Evolutionary conservation across 2,888 invertebrate genomes (phyloP), one percentile per base, ranked within the genome.

Genomic region (Drosophila anomalata): DNA sequence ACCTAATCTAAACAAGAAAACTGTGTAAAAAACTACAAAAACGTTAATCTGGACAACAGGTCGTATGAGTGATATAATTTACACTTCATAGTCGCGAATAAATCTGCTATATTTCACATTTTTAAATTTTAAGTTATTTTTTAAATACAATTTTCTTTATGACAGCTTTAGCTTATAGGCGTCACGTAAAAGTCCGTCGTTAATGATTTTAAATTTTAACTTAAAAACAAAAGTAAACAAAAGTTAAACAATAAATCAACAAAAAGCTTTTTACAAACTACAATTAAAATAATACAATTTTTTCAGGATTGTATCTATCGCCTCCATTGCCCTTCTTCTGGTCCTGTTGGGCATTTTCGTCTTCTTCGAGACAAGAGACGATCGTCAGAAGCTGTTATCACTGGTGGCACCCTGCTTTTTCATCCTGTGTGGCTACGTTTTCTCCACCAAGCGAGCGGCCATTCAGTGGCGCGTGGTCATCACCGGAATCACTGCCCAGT

Each of bases 401-500:
- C 89, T 96, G 9, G 81, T 93, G 4, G 97, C 97, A 0, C 92
- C 96, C 2, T 75, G 92, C 0, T 90, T 94, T 11, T 93, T 97
- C 39, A 84, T 97, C 20, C 14, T 94, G 0, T 81, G 94, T 22
- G 95, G 95, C n/a, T 94, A 93, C 85, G 41, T 94, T 6, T 94
- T 94, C 81, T 95, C 95, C 3, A 93, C 93, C 56, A 92, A 94
- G 93, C 94, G 62, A 79, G 92, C 73, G 89, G 93, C 90, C 93
- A 93, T 97, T 3, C 93, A 94, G 66, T 97, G 98, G 98, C 93
- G 95, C 5, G 95, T 96, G 0, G 96, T 98, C 0, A 85, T 95
- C 20, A 94, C 95, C 86, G 98, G 98, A 0, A 92, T 98, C 20
- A 92, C 95, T 0, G 92, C 98, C 7, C 99, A 99, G 92, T 96